Percentiles rank a stretch among this genome's conserved stretches.
Evolutionary conservation across 2,888 invertebrate genomes (phyloP).

Genomic region (Lissocephala sabroskyi): DNA sequence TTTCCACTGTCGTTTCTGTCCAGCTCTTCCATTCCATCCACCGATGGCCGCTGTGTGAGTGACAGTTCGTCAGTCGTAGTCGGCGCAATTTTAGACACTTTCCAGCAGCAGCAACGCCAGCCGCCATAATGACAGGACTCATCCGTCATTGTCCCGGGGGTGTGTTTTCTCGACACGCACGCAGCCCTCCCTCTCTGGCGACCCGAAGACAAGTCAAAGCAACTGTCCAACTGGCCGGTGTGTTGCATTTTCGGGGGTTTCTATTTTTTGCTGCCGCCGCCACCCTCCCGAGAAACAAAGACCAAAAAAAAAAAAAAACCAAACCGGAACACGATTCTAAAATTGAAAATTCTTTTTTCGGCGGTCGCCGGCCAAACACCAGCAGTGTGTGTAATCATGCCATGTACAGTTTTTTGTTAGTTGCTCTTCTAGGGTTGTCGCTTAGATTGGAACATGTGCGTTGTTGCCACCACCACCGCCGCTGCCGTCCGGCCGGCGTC

Average conservation of each 20-base stretch:
- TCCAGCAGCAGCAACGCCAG: conserved; percentile 15
- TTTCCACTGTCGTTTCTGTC: conserved; percentile 7
- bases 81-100: conserved; percentile 51
- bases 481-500: conserved; percentile 1
- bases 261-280: conserved; percentile 11
- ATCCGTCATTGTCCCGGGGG: conserved; percentile 60
- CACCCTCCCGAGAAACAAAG: no score
- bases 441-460: conserved; percentile 63
- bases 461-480: conserved; percentile 36
- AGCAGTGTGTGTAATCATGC: conserved; percentile 48
- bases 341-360: conserved; percentile 50
- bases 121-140: conserved; percentile 53
- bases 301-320: conserved; percentile 14
- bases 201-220: conserved; percentile 57
- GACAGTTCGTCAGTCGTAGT: conserved; percentile 55
- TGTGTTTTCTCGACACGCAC: conserved; percentile 27
- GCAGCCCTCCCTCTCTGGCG: conserved; percentile 32
- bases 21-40: neutral
- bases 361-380: neutral
- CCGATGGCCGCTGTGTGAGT: conserved; percentile 30
- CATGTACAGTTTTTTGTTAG: conserved; percentile 53
- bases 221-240: conserved; percentile 40
- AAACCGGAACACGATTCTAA: conserved; percentile 52
- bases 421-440: conserved; percentile 18
- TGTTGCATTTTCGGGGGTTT: conserved; percentile 16